Base-by-base conservation (phyloP, 1,140 invertebrate genomes). In the Meloidogyne exigua region DNA sequence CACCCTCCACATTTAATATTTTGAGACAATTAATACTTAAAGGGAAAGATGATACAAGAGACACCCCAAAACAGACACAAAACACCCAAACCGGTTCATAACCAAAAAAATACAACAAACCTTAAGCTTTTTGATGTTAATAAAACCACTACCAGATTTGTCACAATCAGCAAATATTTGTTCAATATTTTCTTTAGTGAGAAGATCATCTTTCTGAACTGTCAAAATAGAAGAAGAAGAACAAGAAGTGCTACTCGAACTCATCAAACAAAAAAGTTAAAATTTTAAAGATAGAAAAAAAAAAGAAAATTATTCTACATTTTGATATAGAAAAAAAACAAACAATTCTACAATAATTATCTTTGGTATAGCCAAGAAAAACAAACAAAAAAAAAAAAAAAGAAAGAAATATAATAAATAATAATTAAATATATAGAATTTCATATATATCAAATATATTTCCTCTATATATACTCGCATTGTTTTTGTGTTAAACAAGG, bases 121-220 rank as follows among this genome's bases (percentile, higher is more conserved):
- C 66, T 79, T 79, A n/a, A 79, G 65, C 28, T 44, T 36, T 62
- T 79, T 79, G 15, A 70, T 79, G 23, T 36, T 25, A 72, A 79
- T 69, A 57, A 79, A 79, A 63, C 77, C 77, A 26, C 18, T 42
- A 9, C 76, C 67, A 32, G 49, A 21, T 9, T 79, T 49, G 21
- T 74, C 72, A 74, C 57, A 74, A 21, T 74, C 39, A 23, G 72
- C 63, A 49, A 68, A 68, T 18, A 42, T n/a, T 68, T 68, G 15
- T 25, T 23, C 66, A 42, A 68, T n/a, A 18, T n/a, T 42, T n/a
- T 57, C 49, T n/a, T 57, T 57, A n/a, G 49, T 57, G 18, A n/a
- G n/a, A 32, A 57, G 18, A 7, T 57, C 49, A n/a, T 57, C 49
- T n/a, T 57, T 57, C 21, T 57, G 49, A 4, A 57, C 49, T 7